Conservation (phyloP, 2,113 vertebrate genomes). For the Symphodus melops region DNA sequence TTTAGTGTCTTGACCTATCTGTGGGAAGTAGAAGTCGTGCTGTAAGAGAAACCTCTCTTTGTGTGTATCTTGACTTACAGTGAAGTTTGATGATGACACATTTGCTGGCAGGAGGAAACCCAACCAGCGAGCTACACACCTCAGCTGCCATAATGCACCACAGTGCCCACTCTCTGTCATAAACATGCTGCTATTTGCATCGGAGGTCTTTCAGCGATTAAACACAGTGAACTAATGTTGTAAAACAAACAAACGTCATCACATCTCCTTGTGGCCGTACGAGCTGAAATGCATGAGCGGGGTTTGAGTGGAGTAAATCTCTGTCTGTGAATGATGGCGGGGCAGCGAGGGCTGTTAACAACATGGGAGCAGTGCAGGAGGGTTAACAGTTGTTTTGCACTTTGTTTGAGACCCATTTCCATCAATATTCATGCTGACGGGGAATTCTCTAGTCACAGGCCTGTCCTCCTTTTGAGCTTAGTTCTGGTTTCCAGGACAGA, state of each 20-base stretch:
- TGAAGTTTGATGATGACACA: slow-evolving; percentile 28
- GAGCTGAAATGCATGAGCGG: slow-evolving; percentile 21
- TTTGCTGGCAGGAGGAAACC: slow-evolving; percentile 40
- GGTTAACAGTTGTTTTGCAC: slow-evolving; percentile 69
- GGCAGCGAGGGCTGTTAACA: slow-evolving; percentile 34
- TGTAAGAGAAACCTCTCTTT: slow-evolving; percentile 2
- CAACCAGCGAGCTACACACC: slow-evolving; percentile 29
- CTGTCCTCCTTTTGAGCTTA: slow-evolving; percentile 55
- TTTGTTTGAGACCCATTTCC: slow-evolving; percentile 59
- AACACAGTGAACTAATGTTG: slow-evolving; percentile 23
- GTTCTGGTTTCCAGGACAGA: slow-evolving; percentile 66
- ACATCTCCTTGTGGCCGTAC: slow-evolving; percentile 23
- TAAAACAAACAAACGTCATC: slow-evolving; percentile 27
- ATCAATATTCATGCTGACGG: slow-evolving; percentile 73
- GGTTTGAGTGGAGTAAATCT: slow-evolving; percentile 54
- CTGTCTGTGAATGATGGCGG: slow-evolving; percentile 38
- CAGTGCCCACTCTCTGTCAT: slow-evolving; percentile 32
- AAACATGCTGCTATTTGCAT: slow-evolving; percentile 17
- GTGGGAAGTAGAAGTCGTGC: slow-evolving; percentile 3
- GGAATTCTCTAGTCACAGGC: slow-evolving; percentile 43
- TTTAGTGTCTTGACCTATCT: background rate
- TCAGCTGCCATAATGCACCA: slow-evolving; percentile 52
- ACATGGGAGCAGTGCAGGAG: slow-evolving; percentile 48
- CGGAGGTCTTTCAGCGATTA: slow-evolving; percentile 17
- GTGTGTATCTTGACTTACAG: slow-evolving; percentile 36